Evolutionary conservation across 2,113 vertebrate genomes (phyloP).

Genomic region (Pithys albifrons): DNA sequence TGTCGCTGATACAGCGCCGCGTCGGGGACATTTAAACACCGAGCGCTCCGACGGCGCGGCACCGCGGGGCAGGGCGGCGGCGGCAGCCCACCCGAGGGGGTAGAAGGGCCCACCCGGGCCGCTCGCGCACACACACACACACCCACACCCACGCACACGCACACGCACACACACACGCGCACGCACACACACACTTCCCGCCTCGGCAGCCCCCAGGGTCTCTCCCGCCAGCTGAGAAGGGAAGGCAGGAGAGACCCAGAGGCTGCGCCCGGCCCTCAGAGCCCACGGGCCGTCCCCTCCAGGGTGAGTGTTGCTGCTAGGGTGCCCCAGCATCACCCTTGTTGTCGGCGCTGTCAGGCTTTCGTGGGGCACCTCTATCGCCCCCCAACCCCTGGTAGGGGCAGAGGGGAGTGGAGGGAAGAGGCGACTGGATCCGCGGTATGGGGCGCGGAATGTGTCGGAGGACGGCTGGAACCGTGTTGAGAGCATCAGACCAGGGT

Average conservation of each 20-base stretch:
- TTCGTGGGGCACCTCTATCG: background rate
- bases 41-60: constrained; percentile 85
- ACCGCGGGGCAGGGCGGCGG: constrained; percentile 42
- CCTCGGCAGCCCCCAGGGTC: background rate
- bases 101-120: background rate
- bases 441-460: background rate
- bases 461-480: background rate
- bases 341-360: background rate
- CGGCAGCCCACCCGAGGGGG: background rate
- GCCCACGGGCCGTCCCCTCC: background rate
- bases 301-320: constrained; percentile 14
- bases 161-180: background rate
- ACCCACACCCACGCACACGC: background rate
- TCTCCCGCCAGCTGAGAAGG: background rate
- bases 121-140: background rate
- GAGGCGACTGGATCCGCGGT: background rate
- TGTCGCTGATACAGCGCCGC: constrained; percentile 87
- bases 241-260: background rate
- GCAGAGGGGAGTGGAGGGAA: too few relatives aligned
- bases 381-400: too few relatives aligned
- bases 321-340: background rate
- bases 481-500: background rate
- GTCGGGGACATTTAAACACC: constrained; percentile 94
- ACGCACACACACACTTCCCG: background rate
- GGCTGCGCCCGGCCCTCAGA: background rate